Conservation (phyloP, 1,140 invertebrate species). For the Drosophila ambigua region DNA sequence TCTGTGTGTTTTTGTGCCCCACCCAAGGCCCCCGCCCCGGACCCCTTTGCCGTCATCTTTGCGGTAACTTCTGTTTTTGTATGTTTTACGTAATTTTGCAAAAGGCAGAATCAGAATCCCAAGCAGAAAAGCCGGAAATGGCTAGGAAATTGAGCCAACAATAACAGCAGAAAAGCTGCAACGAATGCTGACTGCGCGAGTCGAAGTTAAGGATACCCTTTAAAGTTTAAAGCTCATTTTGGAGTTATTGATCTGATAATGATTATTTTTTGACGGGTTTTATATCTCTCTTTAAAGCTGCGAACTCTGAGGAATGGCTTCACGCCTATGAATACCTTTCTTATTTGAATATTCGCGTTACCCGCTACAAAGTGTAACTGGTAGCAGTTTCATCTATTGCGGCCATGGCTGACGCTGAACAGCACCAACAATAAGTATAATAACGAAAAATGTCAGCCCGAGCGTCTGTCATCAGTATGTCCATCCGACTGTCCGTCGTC, state of each 20-base stretch:
- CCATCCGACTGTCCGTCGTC: conserved; percentile 40
- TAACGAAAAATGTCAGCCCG: conserved; percentile 75
- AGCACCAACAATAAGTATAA: conserved; percentile 71
- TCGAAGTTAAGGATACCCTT: no score
- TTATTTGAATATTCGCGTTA: no score
- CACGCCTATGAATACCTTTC: no score
- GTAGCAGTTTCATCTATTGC: conserved; percentile 21
- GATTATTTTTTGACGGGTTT: no score
- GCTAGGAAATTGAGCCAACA: conserved; percentile 82
- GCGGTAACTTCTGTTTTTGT: conserved; percentile 75
- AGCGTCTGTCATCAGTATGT: conserved; percentile 50
- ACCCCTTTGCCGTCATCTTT: conserved; percentile 15
- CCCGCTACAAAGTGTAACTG: conserved; percentile 1
- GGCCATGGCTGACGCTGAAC: conserved; percentile 18
- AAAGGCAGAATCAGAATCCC: conserved; percentile 41
- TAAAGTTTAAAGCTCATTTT: no score
- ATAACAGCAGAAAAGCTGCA: conserved; percentile 56
- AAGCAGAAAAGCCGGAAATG: conserved; percentile 72
- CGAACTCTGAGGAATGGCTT: no score
- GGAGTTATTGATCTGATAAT: no score
- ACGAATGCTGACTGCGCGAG: no score
- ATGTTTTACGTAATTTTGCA: conserved; percentile 79
- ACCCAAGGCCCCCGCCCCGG: background rate
- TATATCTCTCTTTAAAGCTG: no score
- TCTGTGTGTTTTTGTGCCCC: conserved; percentile 34